Evolutionary conservation across 2,888 invertebrate species (phyloP), one percentile per base, ranked within the genome.

Genomic region (Cartodere bifasciata): DNA sequence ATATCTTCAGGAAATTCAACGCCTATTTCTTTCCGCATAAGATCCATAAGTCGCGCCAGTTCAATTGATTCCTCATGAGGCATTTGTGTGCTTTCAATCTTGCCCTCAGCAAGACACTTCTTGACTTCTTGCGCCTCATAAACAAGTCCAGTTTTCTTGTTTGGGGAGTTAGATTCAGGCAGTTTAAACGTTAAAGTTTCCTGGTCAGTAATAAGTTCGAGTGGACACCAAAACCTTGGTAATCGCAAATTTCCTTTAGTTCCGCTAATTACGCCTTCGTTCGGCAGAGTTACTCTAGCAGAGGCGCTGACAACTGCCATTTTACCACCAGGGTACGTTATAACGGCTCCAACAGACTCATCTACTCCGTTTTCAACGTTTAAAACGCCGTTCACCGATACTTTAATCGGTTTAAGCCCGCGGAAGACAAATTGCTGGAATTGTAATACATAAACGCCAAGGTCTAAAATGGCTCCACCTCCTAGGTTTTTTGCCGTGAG

Each of bases 111-210:
- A 20, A 88, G 68, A 47, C 84, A 83, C 37, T 71, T 64, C 45
- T 80, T 70, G 29, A 75, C 83, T 56, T 84, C 83, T 41, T 72
- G 70, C 17, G 85, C 86, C 59, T 87, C 75, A 52, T 81, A 87
- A 38, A 71, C 64, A 27, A 87, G 63, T 2, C 82, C 84, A 13
- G 72, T 72, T 38, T 82, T 81, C 48, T 84, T 84, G 33, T 56
- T 52, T 34, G 65, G 61, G 35, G 63, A 59, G 38, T 69, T 64
- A 4, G 69, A 68, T 41, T 69, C 62, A 1, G 85, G 84, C 13
- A 83, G 53, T 41, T 75, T 71, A 13, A 44, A 27, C 41, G 75
- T 71, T 11, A 43, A 24, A 66, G 69, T 44, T 63, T 69, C 47
- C 66, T 68, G 72, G 13, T 80, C 72, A 37, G 76, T 68, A 35